Base-by-base conservation (phyloP, 2,113 vertebrate genomes). In the Monarcha castaneiventris region DNA sequence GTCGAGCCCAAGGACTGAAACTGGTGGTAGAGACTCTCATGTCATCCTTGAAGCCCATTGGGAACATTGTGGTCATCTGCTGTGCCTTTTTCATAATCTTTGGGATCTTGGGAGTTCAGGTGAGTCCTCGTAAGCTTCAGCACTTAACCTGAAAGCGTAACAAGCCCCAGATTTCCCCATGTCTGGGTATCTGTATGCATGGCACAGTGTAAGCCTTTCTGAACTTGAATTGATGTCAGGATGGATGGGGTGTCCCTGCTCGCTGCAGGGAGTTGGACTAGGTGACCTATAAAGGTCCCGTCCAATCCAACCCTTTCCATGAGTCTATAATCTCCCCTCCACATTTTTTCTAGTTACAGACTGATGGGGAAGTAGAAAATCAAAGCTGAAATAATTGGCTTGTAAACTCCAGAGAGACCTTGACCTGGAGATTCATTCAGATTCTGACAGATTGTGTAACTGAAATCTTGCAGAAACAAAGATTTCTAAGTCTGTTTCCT, bases 1-100 rank as follows among this genome's bases (percentile, higher is more conserved):
- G 99, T 97, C 98, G 99, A 97, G 99, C 99, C 14, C 99, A 99
- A 27, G 99, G 99, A 39, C 98, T 99, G 96, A 99, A 99, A 97
- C 98, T 99, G 95, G 99, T 99, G 85, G 99, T 99, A 43, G 99
- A 99, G 97, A 99, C 99, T 3, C 97, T 99, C 84, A 99, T 99
- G 99, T 99, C 99, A 5, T 99, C 99, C 2, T 98, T 99, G 91
- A 99, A 99, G 95, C 99, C 99, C 89, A 99, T 99, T 20, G 99
- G 99, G 81, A 99, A 99, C 97, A 99, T 99, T 1, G 99, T 99
- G 97, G 99, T 99, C 97, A 99, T 99, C 97, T 99, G 99, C 97
- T 99, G 99, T 93, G 99, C 99, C 89, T 99, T 99, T 97, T 99
- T 99, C 98, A 99, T 99, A 95, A 99, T 99, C 97, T 99, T 99